These are phyloP conservation scores for Sympetrum striolatum DNA, from an alignment of 2,888 invertebrate species.

Conservation along the genomic window DNA sequence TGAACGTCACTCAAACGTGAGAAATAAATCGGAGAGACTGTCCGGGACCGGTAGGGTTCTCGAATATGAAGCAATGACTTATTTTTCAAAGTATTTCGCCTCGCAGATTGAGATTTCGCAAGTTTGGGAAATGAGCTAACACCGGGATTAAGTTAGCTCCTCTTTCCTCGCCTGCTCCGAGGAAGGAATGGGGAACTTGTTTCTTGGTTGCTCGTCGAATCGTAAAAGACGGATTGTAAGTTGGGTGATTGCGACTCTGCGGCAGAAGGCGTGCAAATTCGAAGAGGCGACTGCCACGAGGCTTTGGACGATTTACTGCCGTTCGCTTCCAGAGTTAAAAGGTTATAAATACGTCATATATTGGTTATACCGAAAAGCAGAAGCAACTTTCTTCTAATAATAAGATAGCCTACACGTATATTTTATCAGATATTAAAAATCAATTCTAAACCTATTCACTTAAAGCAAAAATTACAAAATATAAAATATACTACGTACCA, in stretches of 20 bases:
- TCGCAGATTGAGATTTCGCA: not conserved
- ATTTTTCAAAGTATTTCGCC: not conserved
- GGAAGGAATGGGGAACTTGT: not conserved
- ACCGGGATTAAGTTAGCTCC: not conserved
- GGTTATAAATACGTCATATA: not conserved
- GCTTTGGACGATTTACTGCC: not conserved
- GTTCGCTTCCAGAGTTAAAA: not conserved
- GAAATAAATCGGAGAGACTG: not conserved
- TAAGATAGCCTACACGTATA: too few relatives aligned
- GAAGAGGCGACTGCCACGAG: not conserved
- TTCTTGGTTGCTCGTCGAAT: not conserved
- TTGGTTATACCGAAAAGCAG: too few relatives aligned
- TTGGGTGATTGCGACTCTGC: not conserved
- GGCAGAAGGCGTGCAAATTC: not conserved
- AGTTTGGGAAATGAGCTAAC: not conserved
- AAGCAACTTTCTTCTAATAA: too few relatives aligned
- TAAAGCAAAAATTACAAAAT: too few relatives aligned
- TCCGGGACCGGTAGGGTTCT: not conserved
- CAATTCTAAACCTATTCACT: too few relatives aligned
- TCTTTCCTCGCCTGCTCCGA: not conserved
- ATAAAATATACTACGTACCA: too few relatives aligned
- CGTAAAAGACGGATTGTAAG: not conserved
- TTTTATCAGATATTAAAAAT: too few relatives aligned
- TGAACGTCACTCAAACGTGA: not conserved
- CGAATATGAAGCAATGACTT: not conserved